Conservation (phyloP, 2,888 invertebrate species). For the Drosophila mimetica region DNA sequence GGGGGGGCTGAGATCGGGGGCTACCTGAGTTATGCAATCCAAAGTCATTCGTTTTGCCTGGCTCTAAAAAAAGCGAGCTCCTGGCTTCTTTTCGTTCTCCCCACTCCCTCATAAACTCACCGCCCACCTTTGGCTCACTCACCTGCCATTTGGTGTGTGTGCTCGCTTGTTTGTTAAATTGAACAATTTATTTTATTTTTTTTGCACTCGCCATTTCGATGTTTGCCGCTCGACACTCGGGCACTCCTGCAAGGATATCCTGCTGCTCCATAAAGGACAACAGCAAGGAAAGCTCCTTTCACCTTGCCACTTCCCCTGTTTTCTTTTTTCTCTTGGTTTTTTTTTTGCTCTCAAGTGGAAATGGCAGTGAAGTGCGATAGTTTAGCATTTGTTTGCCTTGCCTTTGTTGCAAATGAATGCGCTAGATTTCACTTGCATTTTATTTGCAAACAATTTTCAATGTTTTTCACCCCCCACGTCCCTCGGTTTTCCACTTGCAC, state of each 20-base stretch:
- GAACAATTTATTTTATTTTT: conserved; percentile 71
- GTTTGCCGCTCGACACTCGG: conserved; percentile 8
- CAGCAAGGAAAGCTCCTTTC: conserved; percentile 21
- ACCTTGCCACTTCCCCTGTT: neutral
- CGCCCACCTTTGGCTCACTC: conserved; percentile 16
- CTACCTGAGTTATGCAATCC: conserved; percentile 27
- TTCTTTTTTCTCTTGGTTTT: neutral
- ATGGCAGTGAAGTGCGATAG: conserved; percentile 56
- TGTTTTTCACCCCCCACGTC: conserved; percentile 6
- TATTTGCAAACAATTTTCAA: conserved; percentile 65
- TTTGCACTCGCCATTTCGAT: conserved; percentile 35
- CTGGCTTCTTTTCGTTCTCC: neutral
- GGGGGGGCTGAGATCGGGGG: no score
- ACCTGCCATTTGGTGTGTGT: conserved; percentile 23
- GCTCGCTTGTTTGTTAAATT: conserved; percentile 70
- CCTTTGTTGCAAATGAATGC: conserved; percentile 73
- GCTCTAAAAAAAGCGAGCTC: conserved; percentile 19
- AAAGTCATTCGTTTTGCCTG: conserved; percentile 29
- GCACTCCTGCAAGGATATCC: conserved; percentile 54
- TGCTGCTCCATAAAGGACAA: conserved; percentile 43
- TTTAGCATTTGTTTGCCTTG: conserved; percentile 68
- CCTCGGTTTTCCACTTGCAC: neutral
- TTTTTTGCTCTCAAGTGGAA: conserved; percentile 9
- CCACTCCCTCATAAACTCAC: neutral
- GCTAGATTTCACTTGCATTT: conserved; percentile 76